Conservation (phyloP, 2,113 vertebrate species). For the Caloenas nicobarica region DNA sequence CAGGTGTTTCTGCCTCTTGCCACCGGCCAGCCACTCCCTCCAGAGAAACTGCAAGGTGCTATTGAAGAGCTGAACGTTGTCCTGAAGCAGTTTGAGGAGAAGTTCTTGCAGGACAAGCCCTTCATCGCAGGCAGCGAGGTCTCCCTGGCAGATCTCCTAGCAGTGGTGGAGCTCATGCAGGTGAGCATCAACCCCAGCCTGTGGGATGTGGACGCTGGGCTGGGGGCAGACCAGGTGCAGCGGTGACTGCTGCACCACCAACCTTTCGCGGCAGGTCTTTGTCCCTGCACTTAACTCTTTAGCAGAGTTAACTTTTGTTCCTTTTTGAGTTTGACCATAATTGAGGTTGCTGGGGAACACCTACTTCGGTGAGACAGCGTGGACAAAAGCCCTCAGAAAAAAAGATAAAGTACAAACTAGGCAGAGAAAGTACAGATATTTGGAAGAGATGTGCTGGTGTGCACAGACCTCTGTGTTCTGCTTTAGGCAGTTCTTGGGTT, state of each 20-base stretch:
- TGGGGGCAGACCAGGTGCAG: neutral
- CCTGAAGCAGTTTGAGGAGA: slow-evolving; percentile 81
- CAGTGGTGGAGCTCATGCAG: slow-evolving; percentile 88
- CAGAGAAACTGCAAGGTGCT: slow-evolving; percentile 70
- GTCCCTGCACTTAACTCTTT: neutral
- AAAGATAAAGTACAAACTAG: neutral
- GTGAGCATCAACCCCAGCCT: slow-evolving; percentile 40
- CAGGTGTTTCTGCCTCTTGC: slow-evolving; percentile 72
- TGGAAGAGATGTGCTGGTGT: neutral
- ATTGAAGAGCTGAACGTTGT: slow-evolving; percentile 74
- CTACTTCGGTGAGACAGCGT: neutral
- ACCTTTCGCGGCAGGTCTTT: neutral
- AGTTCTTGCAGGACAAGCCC: slow-evolving; percentile 82
- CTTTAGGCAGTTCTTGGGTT: fast-evolving
- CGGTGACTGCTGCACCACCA: neutral
- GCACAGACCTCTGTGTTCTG: fast-evolving
- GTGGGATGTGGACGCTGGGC: fast-evolving
- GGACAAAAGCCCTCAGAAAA: neutral
- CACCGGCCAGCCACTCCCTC: slow-evolving; percentile 58
- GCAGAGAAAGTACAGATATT: neutral
- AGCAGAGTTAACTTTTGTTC: neutral
- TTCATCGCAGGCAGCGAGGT: slow-evolving; percentile 81
- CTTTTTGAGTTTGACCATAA: neutral
- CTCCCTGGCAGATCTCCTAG: slow-evolving; percentile 87
- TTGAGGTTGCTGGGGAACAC: neutral